Base-by-base conservation (phyloP, 1,140 invertebrate species). In the Centruroides vittatus region DNA sequence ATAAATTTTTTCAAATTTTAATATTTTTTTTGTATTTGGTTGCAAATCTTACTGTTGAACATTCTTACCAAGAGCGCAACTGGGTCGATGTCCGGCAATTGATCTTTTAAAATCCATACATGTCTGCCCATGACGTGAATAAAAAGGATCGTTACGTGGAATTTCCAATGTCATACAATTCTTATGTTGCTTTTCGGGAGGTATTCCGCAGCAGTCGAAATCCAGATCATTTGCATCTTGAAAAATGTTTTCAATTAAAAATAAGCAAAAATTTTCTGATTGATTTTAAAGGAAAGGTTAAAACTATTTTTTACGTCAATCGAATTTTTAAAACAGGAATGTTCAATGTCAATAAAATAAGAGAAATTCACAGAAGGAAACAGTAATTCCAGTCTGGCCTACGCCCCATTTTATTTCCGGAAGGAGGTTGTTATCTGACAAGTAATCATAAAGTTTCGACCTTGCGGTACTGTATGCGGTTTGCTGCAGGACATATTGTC, bases 81-180 rank as follows among this genome's bases (percentile, higher is more conserved):
- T 72, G 7, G 73, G 69, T 56, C 73, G 63, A 10, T 78, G 72
- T 6, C 76, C 78, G 5, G 78, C 73, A 41, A 74, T 61, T 11
- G 78, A 78, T 59, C 79, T 67, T 5, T 74, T 70, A 55, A 75
- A 74, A 51, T 73, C 69, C 67, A 74, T 70, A 60, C 74, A 75
- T 10, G 57, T 66, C 53, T 61, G 55, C n/a, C 66, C 60, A 55
- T 64, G 69, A 36, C 61, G 76, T 5, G 82, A 79, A 77, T 90
- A 95, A 78, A 93, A 93, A 68, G 89, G 88, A 73, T 96, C 92
- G 69, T 93, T 85, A 58, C 86, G 83, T 0, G 91, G 89, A 34
- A 95, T 85, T 35, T 78, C 72, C 62, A 96, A 92, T 73, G 93
- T 89, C 70, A 93, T 85, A 71, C 92, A 95, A 69, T 91, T 90